Percentiles rank a stretch among this genome's conserved stretches.
These are phyloP conservation scores for Neodiprion fabricii DNA, from an alignment of 1,140 invertebrate species.

Conservation along the genomic window DNA sequence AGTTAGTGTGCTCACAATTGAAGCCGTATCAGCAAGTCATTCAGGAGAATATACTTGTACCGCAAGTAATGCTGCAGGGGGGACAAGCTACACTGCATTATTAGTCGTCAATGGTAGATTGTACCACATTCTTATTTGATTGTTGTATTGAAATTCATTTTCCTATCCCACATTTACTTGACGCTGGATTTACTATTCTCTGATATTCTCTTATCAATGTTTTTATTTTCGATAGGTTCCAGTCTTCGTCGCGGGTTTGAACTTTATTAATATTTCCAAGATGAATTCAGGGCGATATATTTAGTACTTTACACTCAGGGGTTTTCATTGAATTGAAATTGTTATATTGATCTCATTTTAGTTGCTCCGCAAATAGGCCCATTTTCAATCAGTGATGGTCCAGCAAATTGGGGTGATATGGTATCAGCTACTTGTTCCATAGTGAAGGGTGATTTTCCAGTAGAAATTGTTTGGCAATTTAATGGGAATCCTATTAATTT, in stretches of 20 bases:
- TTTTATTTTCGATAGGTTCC: not conserved
- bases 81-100: slow-evolving; percentile 65
- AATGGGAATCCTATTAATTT: slow-evolving; percentile 70
- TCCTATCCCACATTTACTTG: not conserved
- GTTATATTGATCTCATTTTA: slow-evolving; percentile 50
- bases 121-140: not conserved
- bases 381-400: slow-evolving; percentile 79
- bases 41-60: slow-evolving; percentile 70
- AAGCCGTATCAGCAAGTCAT: slow-evolving; percentile 68
- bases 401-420: slow-evolving; percentile 80
- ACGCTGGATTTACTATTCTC: not conserved
- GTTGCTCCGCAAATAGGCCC: slow-evolving; percentile 80
- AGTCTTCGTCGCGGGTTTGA: not conserved
- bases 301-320: too few relatives aligned
- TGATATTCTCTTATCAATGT: not conserved
- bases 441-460: slow-evolving; percentile 77
- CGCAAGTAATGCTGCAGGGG: slow-evolving; percentile 74
- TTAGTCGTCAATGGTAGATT: slow-evolving; percentile 72
- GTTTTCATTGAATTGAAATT: not conserved
- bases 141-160: not conserved
- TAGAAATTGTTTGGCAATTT: slow-evolving; percentile 79
- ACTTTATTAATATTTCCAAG: not conserved
- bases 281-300: too few relatives aligned
- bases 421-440: slow-evolving; percentile 79
- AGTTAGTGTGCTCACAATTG: slow-evolving; percentile 62